Conservation (phyloP, 2,113 vertebrate species). For the Delphinus delphis region DNA sequence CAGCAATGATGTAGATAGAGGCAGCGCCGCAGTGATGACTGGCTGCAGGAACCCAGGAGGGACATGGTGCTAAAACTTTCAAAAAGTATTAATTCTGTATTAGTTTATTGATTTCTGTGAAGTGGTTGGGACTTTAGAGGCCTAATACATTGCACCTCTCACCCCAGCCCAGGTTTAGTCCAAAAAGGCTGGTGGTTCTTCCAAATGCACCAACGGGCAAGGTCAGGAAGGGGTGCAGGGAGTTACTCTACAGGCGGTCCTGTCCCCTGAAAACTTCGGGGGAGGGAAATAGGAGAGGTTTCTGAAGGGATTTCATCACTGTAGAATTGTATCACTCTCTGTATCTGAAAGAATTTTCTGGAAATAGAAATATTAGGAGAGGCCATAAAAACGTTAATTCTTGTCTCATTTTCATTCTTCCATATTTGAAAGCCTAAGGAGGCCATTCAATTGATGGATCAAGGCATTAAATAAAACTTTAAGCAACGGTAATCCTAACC, state of each 20-base stretch:
- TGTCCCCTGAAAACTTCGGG: neutral
- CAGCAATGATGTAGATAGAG: neutral
- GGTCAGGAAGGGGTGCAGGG: too few relatives aligned
- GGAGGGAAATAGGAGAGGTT: neutral
- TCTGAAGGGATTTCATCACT: neutral
- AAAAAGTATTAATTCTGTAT: neutral
- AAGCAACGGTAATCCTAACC: neutral
- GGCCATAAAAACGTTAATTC: neutral
- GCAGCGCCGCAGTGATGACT: neutral
- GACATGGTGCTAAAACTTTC: neutral
- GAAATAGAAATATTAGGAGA: constrained; percentile 44
- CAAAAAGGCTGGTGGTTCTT: neutral
- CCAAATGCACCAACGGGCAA: neutral
- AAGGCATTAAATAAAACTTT: constrained; percentile 34
- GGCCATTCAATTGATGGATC: neutral
- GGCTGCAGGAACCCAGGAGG: neutral
- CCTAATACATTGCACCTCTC: neutral
- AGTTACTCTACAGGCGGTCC: neutral
- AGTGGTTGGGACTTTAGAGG: neutral
- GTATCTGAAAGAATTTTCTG: constrained; percentile 20
- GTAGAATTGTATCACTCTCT: neutral
- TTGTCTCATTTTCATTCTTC: constrained; percentile 43
- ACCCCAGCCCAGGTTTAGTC: neutral
- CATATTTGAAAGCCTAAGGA: constrained; percentile 30
- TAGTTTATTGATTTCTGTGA: neutral